Conservation (phyloP, 2,113 vertebrate genomes). For the Anarrhichthys ocellatus region DNA sequence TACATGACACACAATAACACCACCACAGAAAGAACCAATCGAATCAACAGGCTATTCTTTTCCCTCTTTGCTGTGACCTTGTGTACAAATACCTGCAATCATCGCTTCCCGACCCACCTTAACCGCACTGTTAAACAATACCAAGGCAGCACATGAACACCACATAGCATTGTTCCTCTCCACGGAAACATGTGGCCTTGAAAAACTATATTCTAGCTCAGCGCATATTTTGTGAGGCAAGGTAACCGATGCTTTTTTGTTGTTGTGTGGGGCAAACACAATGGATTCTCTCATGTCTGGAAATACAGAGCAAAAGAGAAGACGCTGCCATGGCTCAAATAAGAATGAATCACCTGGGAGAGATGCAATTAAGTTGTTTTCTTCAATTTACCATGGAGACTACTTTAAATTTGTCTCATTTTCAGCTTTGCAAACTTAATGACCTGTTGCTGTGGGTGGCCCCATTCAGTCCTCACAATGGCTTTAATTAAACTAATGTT, state of each 20-base stretch:
- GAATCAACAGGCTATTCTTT: constrained; percentile 60
- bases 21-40: constrained; percentile 60
- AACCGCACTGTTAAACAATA: constrained; percentile 24
- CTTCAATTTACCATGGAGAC: constrained; percentile 40
- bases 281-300: neutral
- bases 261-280: neutral
- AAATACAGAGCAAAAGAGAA: neutral
- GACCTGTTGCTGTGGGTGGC: constrained; percentile 57
- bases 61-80: constrained; percentile 52
- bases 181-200: constrained; percentile 17
- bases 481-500: constrained; percentile 46
- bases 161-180: constrained; percentile 27
- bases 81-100: constrained; percentile 67
- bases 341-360: neutral
- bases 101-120: constrained; percentile 40
- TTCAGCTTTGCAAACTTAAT: constrained; percentile 52
- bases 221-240: constrained; percentile 15
- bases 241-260: constrained; percentile 20
- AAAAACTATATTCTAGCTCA: constrained; percentile 36
- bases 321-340: neutral
- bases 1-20: constrained; percentile 73
- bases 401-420: constrained; percentile 60
- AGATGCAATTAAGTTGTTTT: constrained; percentile 56
- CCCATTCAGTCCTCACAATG: constrained; percentile 30
- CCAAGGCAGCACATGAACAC: constrained; percentile 22